Conservation (phyloP, 1,140 invertebrate genomes). For the Apocrypta bakeri region DNA sequence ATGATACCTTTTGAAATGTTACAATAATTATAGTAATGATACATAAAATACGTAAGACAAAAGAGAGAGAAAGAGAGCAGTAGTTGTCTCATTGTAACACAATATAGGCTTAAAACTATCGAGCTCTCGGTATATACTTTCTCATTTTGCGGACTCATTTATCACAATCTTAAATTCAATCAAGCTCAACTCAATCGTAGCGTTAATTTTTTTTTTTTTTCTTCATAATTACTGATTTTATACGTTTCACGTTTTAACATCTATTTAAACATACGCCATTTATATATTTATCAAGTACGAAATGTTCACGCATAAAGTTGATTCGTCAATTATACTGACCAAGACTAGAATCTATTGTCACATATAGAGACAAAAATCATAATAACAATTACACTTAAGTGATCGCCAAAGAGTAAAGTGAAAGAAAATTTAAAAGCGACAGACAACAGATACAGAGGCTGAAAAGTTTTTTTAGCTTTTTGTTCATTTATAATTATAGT, state of each 20-base stretch:
- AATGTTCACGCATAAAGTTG: constrained; percentile 34
- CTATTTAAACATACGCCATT: constrained; percentile 17
- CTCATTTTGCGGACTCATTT: constrained; percentile 25
- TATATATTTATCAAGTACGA: constrained; percentile 39
- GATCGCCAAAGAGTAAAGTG: constrained; percentile 10
- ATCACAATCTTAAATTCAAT: constrained; percentile 46
- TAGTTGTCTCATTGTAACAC: constrained; percentile 3
- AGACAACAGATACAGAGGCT: background rate
- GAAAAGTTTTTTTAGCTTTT: background rate
- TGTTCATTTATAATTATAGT: background rate
- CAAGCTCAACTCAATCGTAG: constrained; percentile 42
- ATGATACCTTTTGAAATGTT: constrained; percentile 48
- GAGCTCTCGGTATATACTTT: background rate
- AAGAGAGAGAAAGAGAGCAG: constrained; percentile 10
- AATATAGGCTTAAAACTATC: constrained; percentile 11
- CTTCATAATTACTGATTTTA: background rate
- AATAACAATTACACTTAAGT: constrained; percentile 22
- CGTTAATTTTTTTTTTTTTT: background rate
- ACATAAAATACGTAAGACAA: background rate
- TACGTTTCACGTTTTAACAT: background rate
- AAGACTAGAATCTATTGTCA: constrained; percentile 47
- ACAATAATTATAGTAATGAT: constrained; percentile 8
- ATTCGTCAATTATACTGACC: constrained; percentile 43
- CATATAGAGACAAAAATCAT: constrained; percentile 18
- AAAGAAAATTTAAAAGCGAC: background rate